Percentiles rank a stretch among this genome's conserved stretches.
Evolutionary conservation across 2,113 vertebrate genomes (phyloP).

Genomic region (Lepus timidus): DNA sequence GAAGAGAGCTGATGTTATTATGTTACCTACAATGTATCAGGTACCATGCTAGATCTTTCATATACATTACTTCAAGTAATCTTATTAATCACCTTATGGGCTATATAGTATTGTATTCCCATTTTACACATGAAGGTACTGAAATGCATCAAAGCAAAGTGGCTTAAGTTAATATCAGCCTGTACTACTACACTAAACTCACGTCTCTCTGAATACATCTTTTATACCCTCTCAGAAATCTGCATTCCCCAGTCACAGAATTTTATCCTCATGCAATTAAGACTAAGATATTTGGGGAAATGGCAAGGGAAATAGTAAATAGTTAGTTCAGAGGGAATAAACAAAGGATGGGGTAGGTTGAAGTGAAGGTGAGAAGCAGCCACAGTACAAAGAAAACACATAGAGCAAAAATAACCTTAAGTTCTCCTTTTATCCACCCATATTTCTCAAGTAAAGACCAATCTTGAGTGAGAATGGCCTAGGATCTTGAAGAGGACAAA

Average conservation of each 20-base stretch:
- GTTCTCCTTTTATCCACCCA: not conserved
- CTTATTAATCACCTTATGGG: not conserved
- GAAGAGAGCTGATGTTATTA: not conserved
- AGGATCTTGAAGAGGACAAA: slow-evolving; percentile 24
- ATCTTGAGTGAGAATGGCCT: not conserved
- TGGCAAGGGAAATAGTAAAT: not conserved
- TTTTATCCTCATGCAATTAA: not conserved
- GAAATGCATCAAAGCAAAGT: not conserved
- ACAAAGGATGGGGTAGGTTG: not conserved
- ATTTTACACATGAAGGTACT: slow-evolving; percentile 50
- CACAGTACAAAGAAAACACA: not conserved
- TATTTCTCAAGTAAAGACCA: not conserved
- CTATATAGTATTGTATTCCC: not conserved
- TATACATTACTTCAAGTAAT: not conserved
- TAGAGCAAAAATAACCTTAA: not conserved
- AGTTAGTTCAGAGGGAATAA: not conserved
- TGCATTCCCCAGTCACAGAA: not conserved
- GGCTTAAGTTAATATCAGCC: not conserved
- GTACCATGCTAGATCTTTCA: not conserved
- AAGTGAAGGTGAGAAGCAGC: not conserved
- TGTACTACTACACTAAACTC: slow-evolving; percentile 4
- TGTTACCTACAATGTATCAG: not conserved
- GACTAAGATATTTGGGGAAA: not conserved
- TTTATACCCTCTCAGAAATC: not conserved
- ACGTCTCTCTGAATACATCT: not conserved